Percentiles rank a stretch among this genome's conserved stretches.
Evolutionary conservation across 2,113 vertebrate species (phyloP).

Genomic region (Hoplias malabaricus): DNA sequence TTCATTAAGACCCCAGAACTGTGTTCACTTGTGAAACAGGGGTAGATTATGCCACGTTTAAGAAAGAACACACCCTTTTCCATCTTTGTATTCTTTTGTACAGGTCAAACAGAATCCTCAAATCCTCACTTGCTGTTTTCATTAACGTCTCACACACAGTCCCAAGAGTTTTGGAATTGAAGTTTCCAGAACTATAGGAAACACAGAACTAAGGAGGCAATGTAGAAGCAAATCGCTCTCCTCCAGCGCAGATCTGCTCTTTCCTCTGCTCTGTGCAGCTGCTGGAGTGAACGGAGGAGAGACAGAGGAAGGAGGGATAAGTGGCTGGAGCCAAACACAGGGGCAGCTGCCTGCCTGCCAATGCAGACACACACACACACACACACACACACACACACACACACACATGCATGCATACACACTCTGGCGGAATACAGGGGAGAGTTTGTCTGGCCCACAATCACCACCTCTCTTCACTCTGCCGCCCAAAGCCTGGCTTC

Average conservation of each 20-base stretch:
- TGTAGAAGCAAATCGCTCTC: background rate
- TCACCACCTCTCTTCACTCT: constrained; percentile 39
- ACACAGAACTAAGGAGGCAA: background rate
- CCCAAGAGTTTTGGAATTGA: too few species aligned
- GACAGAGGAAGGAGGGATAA: constrained; percentile 34
- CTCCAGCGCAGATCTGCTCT: background rate
- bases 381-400: too few species aligned
- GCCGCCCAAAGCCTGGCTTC: constrained; percentile 7
- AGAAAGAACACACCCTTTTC: too few species aligned
- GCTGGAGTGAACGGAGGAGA: constrained; percentile 19
- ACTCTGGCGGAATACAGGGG: constrained; percentile 42
- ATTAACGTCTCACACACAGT: too few species aligned
- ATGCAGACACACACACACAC: too few species aligned
- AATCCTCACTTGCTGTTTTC: too few species aligned
- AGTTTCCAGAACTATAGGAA: background rate
- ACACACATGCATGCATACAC: background rate
- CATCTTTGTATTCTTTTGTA: too few species aligned
- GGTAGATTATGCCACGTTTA: too few species aligned
- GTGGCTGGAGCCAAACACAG: constrained; percentile 15
- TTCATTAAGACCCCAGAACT: too few species aligned
- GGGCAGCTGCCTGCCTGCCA: constrained; percentile 40
- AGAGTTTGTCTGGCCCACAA: constrained; percentile 52
- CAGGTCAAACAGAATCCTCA: too few species aligned
- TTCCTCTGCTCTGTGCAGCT: constrained; percentile 12
- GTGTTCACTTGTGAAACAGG: too few species aligned